phyloP scores from a whole-genome alignment of 2,888 invertebrate species.

The Melieria picta region DNA sequence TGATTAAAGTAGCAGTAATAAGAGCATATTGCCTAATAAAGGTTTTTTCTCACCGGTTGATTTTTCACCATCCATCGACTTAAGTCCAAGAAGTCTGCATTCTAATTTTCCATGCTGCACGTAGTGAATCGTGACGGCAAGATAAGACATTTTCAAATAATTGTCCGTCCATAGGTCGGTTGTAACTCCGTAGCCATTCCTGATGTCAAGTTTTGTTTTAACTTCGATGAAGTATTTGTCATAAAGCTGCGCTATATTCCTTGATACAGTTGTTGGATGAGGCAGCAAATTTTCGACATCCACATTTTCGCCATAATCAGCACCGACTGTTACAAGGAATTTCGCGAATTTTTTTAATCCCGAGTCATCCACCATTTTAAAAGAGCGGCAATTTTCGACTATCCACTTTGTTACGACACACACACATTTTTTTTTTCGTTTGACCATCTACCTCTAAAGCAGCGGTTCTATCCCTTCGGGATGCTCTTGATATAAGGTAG shows the following conservation, averaged over 20 bases:
- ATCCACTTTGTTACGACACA: constrained; percentile 23
- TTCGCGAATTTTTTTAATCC: constrained; percentile 16
- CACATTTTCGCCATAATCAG: background rate
- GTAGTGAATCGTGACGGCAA: constrained; percentile 28
- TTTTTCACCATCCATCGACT: background rate
- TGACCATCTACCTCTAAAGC: constrained; percentile 29
- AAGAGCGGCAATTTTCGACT: constrained; percentile 37
- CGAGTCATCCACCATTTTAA: constrained; percentile 36
- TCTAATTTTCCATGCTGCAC: constrained; percentile 11
- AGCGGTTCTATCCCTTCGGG: constrained; percentile 1
- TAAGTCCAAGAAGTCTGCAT: constrained; percentile 11
- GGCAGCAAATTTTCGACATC: background rate
- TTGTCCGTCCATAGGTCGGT: constrained; percentile 26
- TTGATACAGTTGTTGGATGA: background rate
- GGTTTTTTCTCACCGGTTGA: too few species aligned
- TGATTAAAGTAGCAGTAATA: background rate
- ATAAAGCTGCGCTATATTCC: too few species aligned
- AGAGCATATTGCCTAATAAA: background rate
- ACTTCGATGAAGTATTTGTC: too few species aligned
- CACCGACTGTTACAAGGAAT: background rate
- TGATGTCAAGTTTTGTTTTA: constrained; percentile 9
- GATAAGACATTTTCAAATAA: constrained; percentile 23
- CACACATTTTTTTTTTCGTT: constrained; percentile 31
- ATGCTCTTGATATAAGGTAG: background rate
- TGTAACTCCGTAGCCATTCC: constrained; percentile 7